Evolutionary conservation across 2,888 invertebrate genomes (phyloP).

Genomic region (Ecdyonurus torrentis): DNA sequence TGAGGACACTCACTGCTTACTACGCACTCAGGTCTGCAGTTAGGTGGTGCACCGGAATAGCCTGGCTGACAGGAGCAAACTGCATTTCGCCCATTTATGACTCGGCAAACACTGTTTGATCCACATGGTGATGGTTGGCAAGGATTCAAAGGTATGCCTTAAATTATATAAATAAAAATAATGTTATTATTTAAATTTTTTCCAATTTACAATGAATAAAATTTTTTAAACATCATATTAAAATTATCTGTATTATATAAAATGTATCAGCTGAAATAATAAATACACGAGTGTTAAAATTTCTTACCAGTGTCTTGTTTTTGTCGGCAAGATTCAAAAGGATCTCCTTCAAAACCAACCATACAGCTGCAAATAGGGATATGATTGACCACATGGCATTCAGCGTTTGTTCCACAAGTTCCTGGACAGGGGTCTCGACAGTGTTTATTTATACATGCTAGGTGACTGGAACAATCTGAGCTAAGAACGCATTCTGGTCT

Average conservation of each 20-base stretch:
- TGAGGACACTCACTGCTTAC: constrained; percentile 40
- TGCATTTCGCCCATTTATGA: constrained; percentile 32
- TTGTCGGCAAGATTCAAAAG: constrained; percentile 57
- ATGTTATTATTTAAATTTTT: not conserved
- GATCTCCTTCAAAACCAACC: constrained; percentile 63
- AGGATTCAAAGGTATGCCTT: constrained; percentile 29
- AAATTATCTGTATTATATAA: not conserved
- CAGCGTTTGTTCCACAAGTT: constrained; percentile 65
- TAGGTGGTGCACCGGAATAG: constrained; percentile 39
- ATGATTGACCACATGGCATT: constrained; percentile 67
- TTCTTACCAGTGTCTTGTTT: constrained; percentile 38
- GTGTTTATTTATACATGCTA: constrained; percentile 67
- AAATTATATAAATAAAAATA: constrained; percentile 19
- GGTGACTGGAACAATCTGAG: constrained; percentile 57
- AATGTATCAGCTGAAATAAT: too few relatives aligned
- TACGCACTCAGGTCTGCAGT: constrained; percentile 41
- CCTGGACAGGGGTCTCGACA: constrained; percentile 76
- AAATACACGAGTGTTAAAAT: not conserved
- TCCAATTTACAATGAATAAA: constrained; percentile 3
- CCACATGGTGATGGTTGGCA: constrained; percentile 44
- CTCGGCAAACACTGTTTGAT: constrained; percentile 38
- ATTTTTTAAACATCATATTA: not conserved
- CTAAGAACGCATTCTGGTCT: constrained; percentile 71
- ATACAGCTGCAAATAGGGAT: constrained; percentile 66
- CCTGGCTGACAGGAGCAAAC: constrained; percentile 43